Conservation (phyloP, 2,888 invertebrate genomes). For the Rhaphigaster nebulosa region DNA sequence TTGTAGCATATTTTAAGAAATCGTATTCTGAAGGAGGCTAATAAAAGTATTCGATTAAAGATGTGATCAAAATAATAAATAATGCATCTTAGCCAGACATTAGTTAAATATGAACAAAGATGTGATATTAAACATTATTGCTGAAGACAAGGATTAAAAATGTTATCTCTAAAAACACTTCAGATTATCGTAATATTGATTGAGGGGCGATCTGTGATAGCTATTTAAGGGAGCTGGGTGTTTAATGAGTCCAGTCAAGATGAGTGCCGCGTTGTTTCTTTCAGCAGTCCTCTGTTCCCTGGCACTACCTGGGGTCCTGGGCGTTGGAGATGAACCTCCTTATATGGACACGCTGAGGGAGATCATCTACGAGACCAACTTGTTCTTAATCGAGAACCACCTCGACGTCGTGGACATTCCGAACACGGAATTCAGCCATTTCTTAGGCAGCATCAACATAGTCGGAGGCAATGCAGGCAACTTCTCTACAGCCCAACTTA, state of each 20-base stretch:
- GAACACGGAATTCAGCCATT: too few species aligned
- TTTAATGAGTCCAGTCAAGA: neutral
- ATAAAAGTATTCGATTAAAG: too few species aligned
- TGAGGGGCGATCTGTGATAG: neutral
- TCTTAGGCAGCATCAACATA: neutral
- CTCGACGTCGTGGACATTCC: neutral
- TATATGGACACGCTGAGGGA: slow-evolving; percentile 9
- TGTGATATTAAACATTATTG: neutral
- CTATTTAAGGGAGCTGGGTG: neutral
- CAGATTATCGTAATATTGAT: slow-evolving; percentile 20
- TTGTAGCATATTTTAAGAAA: too few species aligned
- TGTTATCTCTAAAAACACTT: neutral
- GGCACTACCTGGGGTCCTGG: neutral
- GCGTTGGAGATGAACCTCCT: neutral
- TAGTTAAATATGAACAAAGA: neutral
- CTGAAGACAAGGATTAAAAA: neutral
- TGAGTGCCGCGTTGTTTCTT: neutral
- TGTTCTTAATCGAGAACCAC: neutral
- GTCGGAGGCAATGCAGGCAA: neutral
- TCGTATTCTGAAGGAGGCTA: too few species aligned
- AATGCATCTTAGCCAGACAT: too few species aligned
- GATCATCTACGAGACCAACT: neutral
- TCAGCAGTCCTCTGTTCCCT: neutral
- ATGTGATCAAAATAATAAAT: too few species aligned
- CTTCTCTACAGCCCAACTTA: neutral